A percentile compares a stretch with the other conserved stretches of the same genome.
Conservation (phyloP, 2,113 vertebrate genomes). For the Ochotona curzoniae region DNA sequence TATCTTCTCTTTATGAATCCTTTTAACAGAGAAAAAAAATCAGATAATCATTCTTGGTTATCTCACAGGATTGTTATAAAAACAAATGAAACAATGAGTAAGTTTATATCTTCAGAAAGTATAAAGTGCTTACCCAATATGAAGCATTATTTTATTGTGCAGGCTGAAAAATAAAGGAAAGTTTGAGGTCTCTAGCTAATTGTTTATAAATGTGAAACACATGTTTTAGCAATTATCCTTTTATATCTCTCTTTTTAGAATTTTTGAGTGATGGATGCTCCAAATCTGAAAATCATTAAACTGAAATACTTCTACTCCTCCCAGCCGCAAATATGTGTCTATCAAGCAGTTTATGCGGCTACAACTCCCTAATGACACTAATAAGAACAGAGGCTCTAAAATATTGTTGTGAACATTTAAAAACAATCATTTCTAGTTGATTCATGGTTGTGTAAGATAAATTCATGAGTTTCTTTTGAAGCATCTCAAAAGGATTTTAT, state of each 20-base stretch:
- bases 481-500: constrained; percentile 35
- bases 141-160: constrained; percentile 61
- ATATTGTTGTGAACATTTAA: neutral
- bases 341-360: constrained; percentile 30
- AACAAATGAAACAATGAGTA: constrained; percentile 58
- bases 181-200: constrained; percentile 63
- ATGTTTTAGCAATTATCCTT: constrained; percentile 58
- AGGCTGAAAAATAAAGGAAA: constrained; percentile 63
- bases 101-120: constrained; percentile 53
- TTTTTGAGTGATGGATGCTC: constrained; percentile 56
- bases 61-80: constrained; percentile 40
- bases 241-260: constrained; percentile 53
- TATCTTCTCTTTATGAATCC: constrained; percentile 11
- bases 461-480: constrained; percentile 41
- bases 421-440: constrained; percentile 48
- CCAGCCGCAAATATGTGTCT: constrained; percentile 69
- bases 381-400: neutral
- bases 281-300: constrained; percentile 69
- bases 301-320: constrained; percentile 59
- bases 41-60: constrained; percentile 12
- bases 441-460: constrained; percentile 25
- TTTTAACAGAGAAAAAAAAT: constrained; percentile 17
- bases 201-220: constrained; percentile 72
- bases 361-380: constrained; percentile 23
- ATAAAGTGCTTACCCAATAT: constrained; percentile 49